Conservation (phyloP, 2,888 invertebrate genomes). For the Plutella xylostella region DNA sequence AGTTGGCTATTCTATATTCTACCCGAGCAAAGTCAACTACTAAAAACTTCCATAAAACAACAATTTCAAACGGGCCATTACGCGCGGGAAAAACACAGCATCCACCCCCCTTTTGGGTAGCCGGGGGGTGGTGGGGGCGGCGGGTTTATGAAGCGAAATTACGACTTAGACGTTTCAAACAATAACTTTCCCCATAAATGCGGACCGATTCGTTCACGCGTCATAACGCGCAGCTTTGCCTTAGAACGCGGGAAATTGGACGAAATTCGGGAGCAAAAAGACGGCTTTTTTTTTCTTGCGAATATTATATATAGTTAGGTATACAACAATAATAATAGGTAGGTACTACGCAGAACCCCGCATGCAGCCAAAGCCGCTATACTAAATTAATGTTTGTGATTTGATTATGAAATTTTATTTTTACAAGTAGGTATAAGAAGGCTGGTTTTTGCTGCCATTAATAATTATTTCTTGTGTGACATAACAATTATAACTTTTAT, state of each 20-base stretch:
- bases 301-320: too few species aligned
- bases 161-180: slow-evolving; percentile 71
- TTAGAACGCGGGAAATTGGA: slow-evolving; percentile 7
- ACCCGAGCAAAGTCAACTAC: slow-evolving; percentile 64
- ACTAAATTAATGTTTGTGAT: too few species aligned
- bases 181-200: slow-evolving; percentile 67
- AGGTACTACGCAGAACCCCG: too few species aligned
- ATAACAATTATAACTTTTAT: too few species aligned
- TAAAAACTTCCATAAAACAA: slow-evolving; percentile 71
- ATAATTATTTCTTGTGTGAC: too few species aligned
- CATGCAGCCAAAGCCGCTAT: too few species aligned
- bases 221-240: slow-evolving; percentile 46
- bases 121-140: slow-evolving; percentile 31
- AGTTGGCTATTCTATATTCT: slow-evolving; percentile 57
- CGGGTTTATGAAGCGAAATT: slow-evolving; percentile 63
- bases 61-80: slow-evolving; percentile 69
- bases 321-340: too few species aligned
- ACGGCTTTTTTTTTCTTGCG: too few species aligned
- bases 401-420: too few species aligned
- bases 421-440: too few species aligned
- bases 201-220: slow-evolving; percentile 66
- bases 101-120: slow-evolving; percentile 25
- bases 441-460: too few species aligned
- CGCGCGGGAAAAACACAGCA: slow-evolving; percentile 61
- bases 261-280: too few species aligned